phyloP scores from a whole-genome alignment of 2,888 invertebrate species.

The Luperina testacea region DNA sequence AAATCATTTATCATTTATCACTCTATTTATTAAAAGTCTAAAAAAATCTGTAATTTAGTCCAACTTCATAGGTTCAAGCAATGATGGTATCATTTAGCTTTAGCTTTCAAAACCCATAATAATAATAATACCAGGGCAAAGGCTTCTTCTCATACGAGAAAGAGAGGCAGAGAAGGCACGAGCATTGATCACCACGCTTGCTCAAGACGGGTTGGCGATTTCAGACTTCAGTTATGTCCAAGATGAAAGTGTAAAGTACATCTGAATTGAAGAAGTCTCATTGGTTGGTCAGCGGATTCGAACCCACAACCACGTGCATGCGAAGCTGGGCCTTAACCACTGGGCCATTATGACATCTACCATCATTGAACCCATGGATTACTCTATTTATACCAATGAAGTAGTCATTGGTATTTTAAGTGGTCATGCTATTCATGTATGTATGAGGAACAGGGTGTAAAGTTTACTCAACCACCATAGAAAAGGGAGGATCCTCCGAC shows the following conservation, averaged over 20 bases:
- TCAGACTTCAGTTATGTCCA: neutral
- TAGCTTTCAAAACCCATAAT: neutral
- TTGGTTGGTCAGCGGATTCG: neutral
- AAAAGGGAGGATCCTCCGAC: no score
- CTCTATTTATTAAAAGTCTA: neutral
- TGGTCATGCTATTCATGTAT: constrained; percentile 3
- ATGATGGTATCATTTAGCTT: neutral
- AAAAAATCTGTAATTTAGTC: neutral
- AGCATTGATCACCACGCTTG: neutral
- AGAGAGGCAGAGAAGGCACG: neutral
- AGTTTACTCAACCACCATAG: no score
- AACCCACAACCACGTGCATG: neutral
- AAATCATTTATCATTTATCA: no score
- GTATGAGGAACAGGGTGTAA: no score
- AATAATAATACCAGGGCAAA: neutral
- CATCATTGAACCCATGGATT: neutral
- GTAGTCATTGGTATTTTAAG: constrained; percentile 1
- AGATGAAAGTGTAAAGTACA: no score
- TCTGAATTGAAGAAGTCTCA: neutral
- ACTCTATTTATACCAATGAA: neutral
- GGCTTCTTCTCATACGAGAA: neutral
- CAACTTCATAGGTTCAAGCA: neutral
- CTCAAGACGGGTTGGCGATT: neutral
- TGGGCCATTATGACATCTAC: no score
- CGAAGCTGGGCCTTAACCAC: no score